Evolutionary conservation across 2,113 vertebrate species (phyloP), one percentile per base, ranked within the genome.

Genomic region (Lepidothrix coronata): DNA sequence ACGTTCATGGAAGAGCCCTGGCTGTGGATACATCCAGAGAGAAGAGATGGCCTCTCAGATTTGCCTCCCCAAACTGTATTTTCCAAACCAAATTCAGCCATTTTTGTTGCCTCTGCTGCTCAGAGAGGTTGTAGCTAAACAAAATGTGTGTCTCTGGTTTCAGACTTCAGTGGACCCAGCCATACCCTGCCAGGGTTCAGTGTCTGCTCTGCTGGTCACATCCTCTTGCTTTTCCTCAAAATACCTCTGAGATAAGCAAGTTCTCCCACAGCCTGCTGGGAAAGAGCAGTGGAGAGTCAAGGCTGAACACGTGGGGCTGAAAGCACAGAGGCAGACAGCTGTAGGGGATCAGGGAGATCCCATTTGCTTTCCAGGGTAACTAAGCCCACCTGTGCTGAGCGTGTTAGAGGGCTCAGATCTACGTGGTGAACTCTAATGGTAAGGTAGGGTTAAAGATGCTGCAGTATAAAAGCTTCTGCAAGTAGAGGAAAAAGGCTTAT

Each of bases 401-500:
- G 39, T 27, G 5, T 3, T 16, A 12, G 35, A 71, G 31, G 44
- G 48, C 7, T 93, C 14, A 52, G 9, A 59, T 15, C 4, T 5
- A 2, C 0, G 0, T 41, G 44, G 27, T 59, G 52, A 70, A 14
- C 9, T 49, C 27, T 68, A 39, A 1, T 23, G 22, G 15, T 9
- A 24, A 70, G 35, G 37, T 18, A 13, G 70, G 30, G n/a, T 1
- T 71, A 15, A 58, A 17, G 49, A 3, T 89, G 18, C 43, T 62
- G 15, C 5, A 39, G 16, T 2, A 1, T 5, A 67, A 62, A 21
- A 68, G 23, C 6, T 41, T 14, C 41, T 95, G 8, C 4, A 75
- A 46, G 27, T 20, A 46, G 52, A 46, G 9, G 57, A 63, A 3
- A 41, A 93, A 74, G 48, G 43, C 23, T 85, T 49, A 17, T 28